phyloP scores from a whole-genome alignment of 1,140 invertebrate species.

The Bombus polaris region DNA sequence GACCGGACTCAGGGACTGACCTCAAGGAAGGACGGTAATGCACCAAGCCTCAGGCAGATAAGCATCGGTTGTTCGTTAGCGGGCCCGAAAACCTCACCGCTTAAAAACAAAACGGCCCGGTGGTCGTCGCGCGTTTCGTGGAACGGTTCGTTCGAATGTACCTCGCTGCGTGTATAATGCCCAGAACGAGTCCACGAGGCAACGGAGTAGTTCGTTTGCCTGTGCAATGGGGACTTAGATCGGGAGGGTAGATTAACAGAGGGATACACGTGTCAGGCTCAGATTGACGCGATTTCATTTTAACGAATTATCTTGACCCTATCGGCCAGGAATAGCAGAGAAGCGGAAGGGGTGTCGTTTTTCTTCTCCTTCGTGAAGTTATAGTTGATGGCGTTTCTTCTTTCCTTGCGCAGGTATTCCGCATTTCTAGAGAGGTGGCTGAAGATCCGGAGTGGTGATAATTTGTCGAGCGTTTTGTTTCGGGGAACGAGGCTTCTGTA shows the following conservation, averaged over 20 bases:
- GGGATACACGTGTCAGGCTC: constrained; percentile 64
- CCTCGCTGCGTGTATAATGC: constrained; percentile 9
- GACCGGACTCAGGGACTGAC: constrained; percentile 50
- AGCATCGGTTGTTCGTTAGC: constrained; percentile 76
- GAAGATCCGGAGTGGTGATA: background rate
- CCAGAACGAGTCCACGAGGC: constrained; percentile 29
- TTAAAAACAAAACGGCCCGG: constrained; percentile 62
- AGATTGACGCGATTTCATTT: constrained; percentile 65
- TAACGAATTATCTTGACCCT: constrained; percentile 52
- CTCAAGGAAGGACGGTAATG: constrained; percentile 69
- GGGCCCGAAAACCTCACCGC: constrained; percentile 55
- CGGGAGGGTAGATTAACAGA: constrained; percentile 61
- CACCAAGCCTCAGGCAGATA: constrained; percentile 66
- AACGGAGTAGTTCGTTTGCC: constrained; percentile 34
- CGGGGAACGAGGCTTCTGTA: background rate
- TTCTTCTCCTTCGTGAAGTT: background rate
- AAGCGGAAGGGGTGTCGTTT: constrained; percentile 12
- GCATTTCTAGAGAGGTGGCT: background rate
- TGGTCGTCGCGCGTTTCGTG: constrained; percentile 52
- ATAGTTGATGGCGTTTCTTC: background rate
- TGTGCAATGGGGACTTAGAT: constrained; percentile 54
- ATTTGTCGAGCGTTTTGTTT: background rate
- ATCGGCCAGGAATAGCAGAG: constrained; percentile 34
- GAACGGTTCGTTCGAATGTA: constrained; percentile 32
- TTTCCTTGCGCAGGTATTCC: background rate